Base-by-base conservation (phyloP, 2,888 invertebrate genomes). In the Carabus problematicus region DNA sequence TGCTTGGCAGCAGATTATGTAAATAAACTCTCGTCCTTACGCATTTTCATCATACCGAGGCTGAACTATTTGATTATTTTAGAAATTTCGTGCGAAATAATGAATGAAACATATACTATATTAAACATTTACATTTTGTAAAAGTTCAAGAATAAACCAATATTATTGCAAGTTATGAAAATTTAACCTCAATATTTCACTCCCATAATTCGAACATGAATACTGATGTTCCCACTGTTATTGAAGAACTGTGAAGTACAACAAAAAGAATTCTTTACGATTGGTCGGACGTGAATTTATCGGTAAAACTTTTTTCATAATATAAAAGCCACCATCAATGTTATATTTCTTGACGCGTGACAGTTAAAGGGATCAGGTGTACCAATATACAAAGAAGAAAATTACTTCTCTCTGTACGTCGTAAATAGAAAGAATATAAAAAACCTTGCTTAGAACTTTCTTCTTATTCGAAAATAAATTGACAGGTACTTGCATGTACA, bases 251-350 rank as follows among this genome's bases (percentile, higher is more conserved):
- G 45, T 3, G 7, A 45, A 45, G 11, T n/a, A 12, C 45, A 49
- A 63, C 54, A 41, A 52, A n/a, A n/a, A 42, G 19, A 63, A 63
- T 9, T 63, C 41, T 61, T 62, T 52, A 62, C 14, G 14, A 39
- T 52, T 47, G 12, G 45, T 45, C 45, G n/a, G 12, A 45, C 45
- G 45, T 45, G 45, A 12, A 45, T 45, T 45, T 39, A 52, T 8
- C 29, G 54, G 42, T 41, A 19, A 63, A 63, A 63, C 41, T 54
- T 52, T 47, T 62, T 62, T 61, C 39, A 61, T 61, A 62, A 62
- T 49, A 63, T 42, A 52, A 42, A 59, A 59, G 18, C 43, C 19
- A 3, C 11, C 16, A 18, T 59, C 43, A 16, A n/a, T 45, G 11
- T 29, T 29, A n/a, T n/a, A n/a, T 45, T 45, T 45, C 45, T 45